phyloP scores from a whole-genome alignment of 2,113 vertebrate species.

The Chelonoidis abingdonii region DNA sequence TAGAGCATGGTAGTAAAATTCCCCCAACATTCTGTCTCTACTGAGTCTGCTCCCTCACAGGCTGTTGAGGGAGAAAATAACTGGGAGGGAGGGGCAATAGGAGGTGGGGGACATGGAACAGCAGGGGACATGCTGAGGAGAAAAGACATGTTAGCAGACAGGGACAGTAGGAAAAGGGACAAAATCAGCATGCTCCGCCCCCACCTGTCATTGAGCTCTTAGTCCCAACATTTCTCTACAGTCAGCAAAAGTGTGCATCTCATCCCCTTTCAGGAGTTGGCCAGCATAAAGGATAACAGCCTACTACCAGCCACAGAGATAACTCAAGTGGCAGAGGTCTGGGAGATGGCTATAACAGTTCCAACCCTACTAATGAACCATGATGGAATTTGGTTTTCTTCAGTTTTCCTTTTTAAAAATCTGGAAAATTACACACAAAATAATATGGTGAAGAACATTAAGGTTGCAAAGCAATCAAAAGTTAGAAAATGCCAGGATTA shows the following conservation, averaged over 20 bases:
- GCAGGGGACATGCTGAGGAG: neutral
- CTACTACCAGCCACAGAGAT: neutral
- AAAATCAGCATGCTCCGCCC: neutral
- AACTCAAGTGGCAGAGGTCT: neutral
- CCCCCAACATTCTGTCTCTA: neutral
- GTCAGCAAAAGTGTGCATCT: neutral
- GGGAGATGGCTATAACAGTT: neutral
- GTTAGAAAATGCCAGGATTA: neutral
- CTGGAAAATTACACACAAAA: neutral
- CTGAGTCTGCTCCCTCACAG: neutral
- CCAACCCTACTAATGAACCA: neutral
- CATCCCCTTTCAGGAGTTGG: neutral
- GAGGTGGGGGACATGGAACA: neutral
- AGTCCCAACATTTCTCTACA: neutral
- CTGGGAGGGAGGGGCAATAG: neutral
- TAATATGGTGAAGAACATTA: neutral
- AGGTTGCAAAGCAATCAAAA: neutral
- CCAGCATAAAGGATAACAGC: neutral
- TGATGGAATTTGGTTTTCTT: neutral
- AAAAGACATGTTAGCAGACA: neutral
- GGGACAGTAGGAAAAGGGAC: neutral
- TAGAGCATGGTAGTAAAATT: neutral
- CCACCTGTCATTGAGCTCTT: neutral
- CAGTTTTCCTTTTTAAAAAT: neutral
- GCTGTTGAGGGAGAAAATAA: neutral